Percentiles rank a stretch among this genome's conserved stretches.
phyloP scores from a whole-genome alignment of 2,888 invertebrate species.

The Galerucella calmariensis region DNA sequence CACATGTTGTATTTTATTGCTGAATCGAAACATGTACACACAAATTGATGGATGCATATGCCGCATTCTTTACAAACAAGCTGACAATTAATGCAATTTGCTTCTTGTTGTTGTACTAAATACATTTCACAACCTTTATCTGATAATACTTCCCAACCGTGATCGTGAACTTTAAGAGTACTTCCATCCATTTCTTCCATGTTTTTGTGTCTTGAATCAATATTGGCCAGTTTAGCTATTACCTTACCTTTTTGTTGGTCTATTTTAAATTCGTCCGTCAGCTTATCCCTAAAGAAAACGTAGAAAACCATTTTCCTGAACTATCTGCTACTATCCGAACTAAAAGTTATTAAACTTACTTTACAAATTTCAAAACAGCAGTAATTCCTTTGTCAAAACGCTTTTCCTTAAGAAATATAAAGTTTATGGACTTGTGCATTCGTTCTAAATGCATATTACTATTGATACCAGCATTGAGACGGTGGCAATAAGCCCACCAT shows the following conservation, averaged over 20 bases:
- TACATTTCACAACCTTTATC: conserved; percentile 33
- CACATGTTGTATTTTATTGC: conserved; percentile 39
- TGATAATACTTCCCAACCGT: conserved; percentile 34
- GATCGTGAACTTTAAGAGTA: conserved; percentile 14
- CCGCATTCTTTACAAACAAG: conserved; percentile 30
- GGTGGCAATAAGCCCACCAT: conserved; percentile 48
- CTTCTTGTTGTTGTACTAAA: conserved; percentile 26
- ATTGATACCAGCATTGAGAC: conserved; percentile 46
- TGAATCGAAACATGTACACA: conserved; percentile 38
- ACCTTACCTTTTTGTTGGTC: conserved; percentile 40
- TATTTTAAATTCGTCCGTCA: conserved; percentile 32
- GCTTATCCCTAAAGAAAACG: background rate
- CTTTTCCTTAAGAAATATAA: conserved; percentile 49
- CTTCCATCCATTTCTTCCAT: conserved; percentile 26
- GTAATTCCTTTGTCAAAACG: conserved; percentile 48
- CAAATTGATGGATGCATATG: conserved; percentile 36
- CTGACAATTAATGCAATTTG: conserved; percentile 29
- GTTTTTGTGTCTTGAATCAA: conserved; percentile 25
- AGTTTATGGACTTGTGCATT: conserved; percentile 50
- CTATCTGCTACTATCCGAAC: background rate
- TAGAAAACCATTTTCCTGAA: too few species aligned
- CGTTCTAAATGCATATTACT: conserved; percentile 51
- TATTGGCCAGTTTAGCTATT: conserved; percentile 29
- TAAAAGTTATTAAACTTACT: background rate
- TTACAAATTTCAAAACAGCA: conserved; percentile 46